Conservation (phyloP, 2,113 vertebrate genomes). For the Pithys albifrons region DNA sequence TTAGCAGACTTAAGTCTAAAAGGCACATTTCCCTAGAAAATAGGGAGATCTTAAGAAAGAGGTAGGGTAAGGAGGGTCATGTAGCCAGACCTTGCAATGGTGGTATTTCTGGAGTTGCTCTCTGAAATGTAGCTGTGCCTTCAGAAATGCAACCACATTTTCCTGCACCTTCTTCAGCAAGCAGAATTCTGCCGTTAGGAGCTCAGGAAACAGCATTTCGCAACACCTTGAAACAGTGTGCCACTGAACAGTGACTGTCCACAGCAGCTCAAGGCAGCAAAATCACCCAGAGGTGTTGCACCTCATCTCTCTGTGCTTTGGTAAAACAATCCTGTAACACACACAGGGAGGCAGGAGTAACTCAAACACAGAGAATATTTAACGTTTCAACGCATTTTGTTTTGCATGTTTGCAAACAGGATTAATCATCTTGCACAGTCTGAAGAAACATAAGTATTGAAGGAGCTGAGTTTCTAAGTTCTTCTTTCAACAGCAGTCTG, state of each 20-base stretch:
- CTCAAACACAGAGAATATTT: background rate
- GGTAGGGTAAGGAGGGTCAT: fast-evolving
- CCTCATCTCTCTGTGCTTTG: background rate
- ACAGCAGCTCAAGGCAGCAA: background rate
- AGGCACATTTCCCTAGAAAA: background rate
- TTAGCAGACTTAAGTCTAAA: background rate
- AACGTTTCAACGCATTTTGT: background rate
- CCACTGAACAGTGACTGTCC: background rate
- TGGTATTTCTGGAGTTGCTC: background rate
- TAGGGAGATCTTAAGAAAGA: background rate
- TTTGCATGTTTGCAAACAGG: background rate
- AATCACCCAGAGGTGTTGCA: background rate
- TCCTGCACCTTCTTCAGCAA: background rate
- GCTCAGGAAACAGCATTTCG: background rate
- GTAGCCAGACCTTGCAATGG: background rate
- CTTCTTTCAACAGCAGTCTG: too few relatives aligned
- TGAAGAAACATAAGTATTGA: background rate
- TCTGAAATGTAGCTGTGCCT: background rate
- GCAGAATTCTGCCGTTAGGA: background rate
- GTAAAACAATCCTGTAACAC: background rate
- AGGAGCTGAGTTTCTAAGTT: background rate
- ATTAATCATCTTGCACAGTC: background rate
- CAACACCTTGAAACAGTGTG: background rate
- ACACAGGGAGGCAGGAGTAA: background rate
- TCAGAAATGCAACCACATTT: background rate